Base-by-base conservation (phyloP, 64 coral and sea anemone species). In the Stylophora pistillata region DNA sequence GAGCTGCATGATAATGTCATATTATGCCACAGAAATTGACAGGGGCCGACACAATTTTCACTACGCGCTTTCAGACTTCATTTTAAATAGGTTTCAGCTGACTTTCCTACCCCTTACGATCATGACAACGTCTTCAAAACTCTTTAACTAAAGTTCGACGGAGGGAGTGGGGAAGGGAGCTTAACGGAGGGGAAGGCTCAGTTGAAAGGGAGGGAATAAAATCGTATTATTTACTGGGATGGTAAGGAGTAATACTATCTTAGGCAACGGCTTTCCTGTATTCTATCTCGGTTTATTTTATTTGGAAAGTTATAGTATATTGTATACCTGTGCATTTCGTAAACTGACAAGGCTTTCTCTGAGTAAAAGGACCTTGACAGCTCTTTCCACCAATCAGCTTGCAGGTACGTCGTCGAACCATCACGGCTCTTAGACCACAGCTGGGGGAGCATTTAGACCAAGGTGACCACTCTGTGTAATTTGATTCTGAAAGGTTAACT, bases 381-480 rank as follows among this genome's bases (percentile, higher is more conserved):
- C 71, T 90, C 30, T 93, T 87, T 26, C 92, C 95, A 60, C 89
- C 62, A 55, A 84, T 89, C 10, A 73, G 77, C 34, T 52, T 74
- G 74, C 95, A 98, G 10, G 18, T 58, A 53, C 92, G 78, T 59
- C 86, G 68, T 69, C 95, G 92, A 55, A 61, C 79, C 15, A 57
- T 86, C 11, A 78, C 54, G 61, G 71, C 79, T 73, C 41, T 73
- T 0, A 63, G 63, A 16, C 92, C 92, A 63, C 95, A 98, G 9
- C 89, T 91, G 20, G 79, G 72, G 9, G 92, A 81, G 55, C 95
- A 98, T 10, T 52, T 71, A 4, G 88, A 89, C 95, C 95, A 98
- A 23, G 62, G 33, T 11, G 88, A 37, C 93, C 93, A 95, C n/a
- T 91, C 28, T n/a, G 88, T 91, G 47, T 80, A 91, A 53, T 47